Evolutionary conservation across 1,140 invertebrate species (phyloP), one percentile per base, ranked within the genome.

Genomic region (Hyphantria cunea): DNA sequence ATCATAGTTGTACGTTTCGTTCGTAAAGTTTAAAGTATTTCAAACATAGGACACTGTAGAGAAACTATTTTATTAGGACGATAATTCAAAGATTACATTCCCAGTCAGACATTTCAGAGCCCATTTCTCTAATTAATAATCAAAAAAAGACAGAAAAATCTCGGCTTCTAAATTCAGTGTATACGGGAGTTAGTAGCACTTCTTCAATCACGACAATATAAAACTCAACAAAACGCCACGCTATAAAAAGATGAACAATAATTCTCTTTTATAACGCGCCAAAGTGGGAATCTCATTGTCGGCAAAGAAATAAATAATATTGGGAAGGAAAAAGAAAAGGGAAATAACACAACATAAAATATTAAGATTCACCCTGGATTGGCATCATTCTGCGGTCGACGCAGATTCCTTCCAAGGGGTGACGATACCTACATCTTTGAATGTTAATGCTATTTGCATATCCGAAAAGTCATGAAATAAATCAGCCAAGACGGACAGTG

Each of bases 311-410:
- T 89, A 89, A 90, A 89, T 89, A 88, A 86, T 88, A 87, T 84
- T 76, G 84, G 78, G 78, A 88, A 84, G 81, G 86, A 86, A 88
- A 84, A 86, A 80, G 77, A 81, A 78, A 86, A 89, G 78, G 80
- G 82, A 85, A 89, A 90, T 89, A 89, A 88, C 85, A 90, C 88
- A 89, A 89, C 85, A 90, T 88, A 86, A 90, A 90, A 89, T 89
- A 90, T 90, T 89, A 88, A 90, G 86, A 89, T 89, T 86, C 83
- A 81, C 76, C 82, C 78, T 77, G 82, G 86, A 89, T 89, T 88
- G 86, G 85, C 86, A 84, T 88, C 81, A 88, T 89, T 89, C 74
- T 81, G 87, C 76, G 87, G 85, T 81, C 73, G 80, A 72, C 72
- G 66, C 70, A 72, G 80, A 81, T 87, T 86, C 82, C 83, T 87